Evolutionary conservation across 2,797 vertebrate species (phyloP), one percentile per base, ranked within the genome.

Genomic region (Coregonus ussuriensis): DNA sequence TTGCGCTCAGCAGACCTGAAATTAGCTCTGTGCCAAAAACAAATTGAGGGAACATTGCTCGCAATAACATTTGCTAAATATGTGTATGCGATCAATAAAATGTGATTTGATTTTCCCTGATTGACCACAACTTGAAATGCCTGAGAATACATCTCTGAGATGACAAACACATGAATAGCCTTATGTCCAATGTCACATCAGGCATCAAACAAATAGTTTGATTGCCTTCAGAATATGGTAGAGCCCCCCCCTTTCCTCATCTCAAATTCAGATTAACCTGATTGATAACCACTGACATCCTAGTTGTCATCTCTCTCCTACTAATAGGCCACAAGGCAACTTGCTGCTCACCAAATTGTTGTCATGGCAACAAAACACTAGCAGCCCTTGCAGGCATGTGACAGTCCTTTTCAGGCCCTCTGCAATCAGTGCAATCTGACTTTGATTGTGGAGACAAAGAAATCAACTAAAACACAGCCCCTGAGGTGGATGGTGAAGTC

Each of bases 401-500:
- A 62, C 56, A 51, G 3, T n/a, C 31, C 35, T 35, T 18, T 41
- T 25, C 53, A 35, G 67, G 53, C 76, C 67, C 67, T 75, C 56
- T 18, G 37, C 72, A 82, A 82, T 84, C 71, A 80, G 78, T 21
- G n/a, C 53, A 70, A 62, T 21, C 29, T 37, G 52, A 13, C n/a
- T 72, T 70, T 69, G 74, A 70, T 71, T 83, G 77, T 54, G 51
- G 70, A 71, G 25, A 75, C 33, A 83, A 47, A 75, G 73, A 53
- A 88, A 85, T 86, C 80, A 87, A 77, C 25, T 65, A 5, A 72
- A 75, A 52, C 41, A 62, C 47, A 29, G 18, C 59, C 18, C 75
- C 71, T 67, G 41, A 75, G 73, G 59, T 68, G 70, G 65, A 69
- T 33, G 68, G 68, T 71, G 81, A 79, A 79, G 33, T 82, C 62